Evolutionary conservation across 2,113 vertebrate genomes (phyloP), one percentile per base, ranked within the genome.

Genomic region (Tichodroma muraria): DNA sequence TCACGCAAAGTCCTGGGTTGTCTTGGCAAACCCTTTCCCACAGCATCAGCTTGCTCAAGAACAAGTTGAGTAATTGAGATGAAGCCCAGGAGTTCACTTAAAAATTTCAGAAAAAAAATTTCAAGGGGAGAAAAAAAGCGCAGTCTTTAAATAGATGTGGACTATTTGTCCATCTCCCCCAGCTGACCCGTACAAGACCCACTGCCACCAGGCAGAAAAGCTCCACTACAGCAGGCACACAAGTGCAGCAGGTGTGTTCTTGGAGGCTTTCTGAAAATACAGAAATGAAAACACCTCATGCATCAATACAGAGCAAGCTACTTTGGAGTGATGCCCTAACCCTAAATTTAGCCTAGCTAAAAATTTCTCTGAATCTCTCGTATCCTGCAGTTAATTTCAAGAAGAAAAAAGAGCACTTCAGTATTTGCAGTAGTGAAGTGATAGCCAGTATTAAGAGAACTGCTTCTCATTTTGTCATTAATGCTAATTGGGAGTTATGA

Each of bases 401-500:
- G 88, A 85, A 69, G 56, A 47, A 53, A 35, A 91, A 95, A 86
- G 85, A 47, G 11, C 47, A 71, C 79, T 6, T 27, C 50, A 22
- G 56, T 30, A 72, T 75, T 87, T 81, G 54, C 89, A 90, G 45
- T 11, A 84, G 59, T 15, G 49, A 40, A 40, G 64, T 44, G 85
- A 84, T 90, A 96, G 82, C 92, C 90, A 68, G 31, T 15, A 42
- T 57, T 91, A 94, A 80, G 53, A 85, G 47, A 93, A 79, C 44
- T 53, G 80, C 82, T 94, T 75, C 92, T 86, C 65, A 84, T 80
- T 86, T 79, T 75, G 69, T 72, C 77, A 88, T 94, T 96, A 96
- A 86, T 54, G 93, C 61, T 97, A 95, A 97, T 81, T 94, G 53
- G 89, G 73, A 95, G 85, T 95, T 95, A 96, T 59, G 88, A 95